Evolutionary conservation across 2,113 vertebrate genomes (phyloP).

Genomic region (Ailuropoda melanoleuca): DNA sequence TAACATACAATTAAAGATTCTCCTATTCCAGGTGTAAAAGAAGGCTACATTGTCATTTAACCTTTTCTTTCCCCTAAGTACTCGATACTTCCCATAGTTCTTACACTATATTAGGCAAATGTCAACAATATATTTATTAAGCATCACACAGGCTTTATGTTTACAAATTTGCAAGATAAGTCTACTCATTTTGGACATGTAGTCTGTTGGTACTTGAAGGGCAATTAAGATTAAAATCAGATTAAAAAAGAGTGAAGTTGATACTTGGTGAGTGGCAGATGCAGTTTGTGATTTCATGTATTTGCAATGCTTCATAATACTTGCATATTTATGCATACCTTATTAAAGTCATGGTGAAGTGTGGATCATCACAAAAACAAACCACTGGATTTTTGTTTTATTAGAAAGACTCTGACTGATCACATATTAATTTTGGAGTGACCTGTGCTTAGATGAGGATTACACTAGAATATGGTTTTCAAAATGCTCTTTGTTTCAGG

Average conservation of each 20-base stretch:
- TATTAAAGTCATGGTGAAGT: background rate
- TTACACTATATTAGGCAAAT: background rate
- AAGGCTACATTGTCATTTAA: background rate
- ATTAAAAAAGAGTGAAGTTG: background rate
- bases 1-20: background rate
- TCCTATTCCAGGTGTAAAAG: background rate
- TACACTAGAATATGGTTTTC: constrained; percentile 19
- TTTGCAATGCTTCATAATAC: background rate
- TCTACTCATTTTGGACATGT: background rate
- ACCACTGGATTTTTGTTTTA: background rate
- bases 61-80: background rate
- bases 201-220: background rate
- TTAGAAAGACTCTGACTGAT: background rate
- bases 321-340: background rate
- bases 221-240: constrained; percentile 23
- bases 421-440: constrained; percentile 61
- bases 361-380: background rate
- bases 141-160: background rate
- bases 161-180: background rate
- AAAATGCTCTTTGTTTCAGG: background rate
- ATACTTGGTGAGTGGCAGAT: background rate
- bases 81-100: background rate
- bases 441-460: constrained; percentile 61
- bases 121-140: background rate
- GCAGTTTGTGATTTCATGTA: constrained; percentile 8